A percentile compares a stretch with the other conserved stretches of the same genome.
Evolutionary conservation across 2,113 vertebrate species (phyloP).

Genomic region (Cryptotis parvus): DNA sequence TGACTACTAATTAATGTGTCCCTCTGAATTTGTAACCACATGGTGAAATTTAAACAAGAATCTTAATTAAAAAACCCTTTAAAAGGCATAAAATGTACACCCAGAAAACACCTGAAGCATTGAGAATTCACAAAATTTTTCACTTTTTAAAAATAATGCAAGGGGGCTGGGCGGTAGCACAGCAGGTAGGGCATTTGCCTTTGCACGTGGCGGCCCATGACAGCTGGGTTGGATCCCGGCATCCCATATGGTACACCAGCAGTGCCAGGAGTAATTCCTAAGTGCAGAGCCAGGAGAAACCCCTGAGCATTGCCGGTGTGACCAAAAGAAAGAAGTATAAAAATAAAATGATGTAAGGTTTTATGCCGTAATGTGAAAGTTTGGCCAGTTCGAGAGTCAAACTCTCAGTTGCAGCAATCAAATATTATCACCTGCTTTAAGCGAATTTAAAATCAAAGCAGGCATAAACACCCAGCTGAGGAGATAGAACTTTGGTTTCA

Average conservation of each 20-base stretch:
- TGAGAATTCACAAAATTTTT: not conserved
- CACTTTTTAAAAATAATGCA: not conserved
- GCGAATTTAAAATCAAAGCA: not conserved
- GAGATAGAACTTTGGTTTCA: not conserved
- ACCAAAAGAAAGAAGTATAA: too few species aligned
- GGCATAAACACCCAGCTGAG: not conserved
- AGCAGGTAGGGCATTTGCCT: too few species aligned
- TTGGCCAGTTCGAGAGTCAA: not conserved
- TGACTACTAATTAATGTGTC: not conserved
- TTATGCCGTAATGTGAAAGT: not conserved
- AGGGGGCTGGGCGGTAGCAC: too few species aligned
- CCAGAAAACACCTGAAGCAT: not conserved
- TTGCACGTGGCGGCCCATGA: too few species aligned
- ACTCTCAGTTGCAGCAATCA: not conserved
- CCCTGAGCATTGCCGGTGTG: too few species aligned
- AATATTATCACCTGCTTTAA: not conserved
- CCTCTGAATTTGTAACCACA: not conserved
- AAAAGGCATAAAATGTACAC: not conserved
- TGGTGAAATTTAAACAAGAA: not conserved
- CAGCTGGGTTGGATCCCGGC: too few species aligned
- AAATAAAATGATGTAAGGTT: too few species aligned
- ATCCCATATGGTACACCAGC: too few species aligned
- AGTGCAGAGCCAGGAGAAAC: too few species aligned
- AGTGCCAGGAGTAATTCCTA: too few species aligned
- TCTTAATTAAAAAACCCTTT: not conserved